Conservation (phyloP, 2,797 vertebrate species). For the Holocentrus rufus region DNA sequence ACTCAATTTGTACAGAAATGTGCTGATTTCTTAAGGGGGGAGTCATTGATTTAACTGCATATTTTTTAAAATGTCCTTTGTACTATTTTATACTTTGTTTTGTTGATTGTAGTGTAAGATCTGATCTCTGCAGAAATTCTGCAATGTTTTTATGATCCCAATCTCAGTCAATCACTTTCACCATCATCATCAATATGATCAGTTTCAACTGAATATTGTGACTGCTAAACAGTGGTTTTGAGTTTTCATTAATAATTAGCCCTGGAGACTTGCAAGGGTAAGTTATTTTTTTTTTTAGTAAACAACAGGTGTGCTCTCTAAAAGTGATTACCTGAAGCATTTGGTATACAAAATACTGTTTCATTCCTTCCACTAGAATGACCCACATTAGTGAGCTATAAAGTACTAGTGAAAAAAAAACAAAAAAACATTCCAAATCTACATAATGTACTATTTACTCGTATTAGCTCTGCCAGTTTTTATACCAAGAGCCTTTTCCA, state of each 20-base stretch:
- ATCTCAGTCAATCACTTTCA: not conserved
- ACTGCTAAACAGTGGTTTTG: not conserved
- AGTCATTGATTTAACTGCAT: not conserved
- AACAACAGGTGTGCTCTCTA: constrained; percentile 11
- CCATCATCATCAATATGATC: not conserved
- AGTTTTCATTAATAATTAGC: too few species aligned
- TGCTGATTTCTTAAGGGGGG: constrained; percentile 11
- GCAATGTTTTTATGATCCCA: not conserved
- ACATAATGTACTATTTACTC: not conserved
- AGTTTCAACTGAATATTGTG: constrained; percentile 6
- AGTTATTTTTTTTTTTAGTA: too few species aligned
- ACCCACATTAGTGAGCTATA: constrained; percentile 2
- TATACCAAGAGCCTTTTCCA: constrained; percentile 29
- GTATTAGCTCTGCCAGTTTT: constrained; percentile 11
- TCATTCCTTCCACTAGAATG: not conserved
- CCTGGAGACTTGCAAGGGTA: too few species aligned
- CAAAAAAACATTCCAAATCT: constrained; percentile 14
- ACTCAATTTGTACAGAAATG: constrained; percentile 4
- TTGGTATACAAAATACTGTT: not conserved
- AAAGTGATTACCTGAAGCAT: constrained; percentile 5
- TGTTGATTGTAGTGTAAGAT: not conserved
- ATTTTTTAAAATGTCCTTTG: constrained; percentile 23
- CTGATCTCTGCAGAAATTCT: not conserved
- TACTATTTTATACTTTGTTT: constrained; percentile 32
- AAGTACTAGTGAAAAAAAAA: not conserved